Evolutionary conservation across 1,140 invertebrate genomes (phyloP).

Genomic region (Epicauta chinensis): DNA sequence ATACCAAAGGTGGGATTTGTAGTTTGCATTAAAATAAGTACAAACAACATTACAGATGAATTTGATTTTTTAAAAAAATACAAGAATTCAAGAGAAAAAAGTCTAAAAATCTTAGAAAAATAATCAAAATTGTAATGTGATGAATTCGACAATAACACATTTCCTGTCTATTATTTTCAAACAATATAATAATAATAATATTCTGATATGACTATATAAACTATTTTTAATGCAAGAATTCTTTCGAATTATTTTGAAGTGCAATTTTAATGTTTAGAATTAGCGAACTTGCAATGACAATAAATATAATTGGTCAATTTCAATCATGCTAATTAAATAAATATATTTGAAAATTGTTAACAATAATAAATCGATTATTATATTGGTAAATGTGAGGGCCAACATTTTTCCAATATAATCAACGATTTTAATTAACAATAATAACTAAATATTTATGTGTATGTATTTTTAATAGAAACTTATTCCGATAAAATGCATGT

Average conservation of each 20-base stretch:
- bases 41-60: no score
- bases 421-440: conserved; percentile 1
- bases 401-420: conserved; percentile 11
- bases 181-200: conserved; percentile 2
- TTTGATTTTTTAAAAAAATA: no score
- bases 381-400: conserved; percentile 11
- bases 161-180: conserved; percentile 4
- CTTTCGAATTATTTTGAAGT: conserved; percentile 7
- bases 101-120: not conserved
- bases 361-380: not conserved
- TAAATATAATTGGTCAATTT: conserved; percentile 16
- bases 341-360: conserved; percentile 2
- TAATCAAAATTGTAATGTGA: conserved; percentile 8
- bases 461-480: conserved; percentile 16
- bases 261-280: conserved; percentile 17
- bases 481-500: conserved; percentile 13
- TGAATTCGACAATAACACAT: conserved; percentile 18
- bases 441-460: conserved; percentile 5
- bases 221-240: conserved; percentile 7
- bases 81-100: not conserved
- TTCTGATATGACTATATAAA: conserved; percentile 14
- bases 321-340: not conserved
- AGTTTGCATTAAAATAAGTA: no score
- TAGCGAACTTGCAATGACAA: conserved; percentile 14
- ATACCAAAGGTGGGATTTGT: no score